Percentiles rank a stretch among this genome's conserved stretches.
phyloP scores from a whole-genome alignment of 2,113 vertebrate species.

The Alosa alosa region DNA sequence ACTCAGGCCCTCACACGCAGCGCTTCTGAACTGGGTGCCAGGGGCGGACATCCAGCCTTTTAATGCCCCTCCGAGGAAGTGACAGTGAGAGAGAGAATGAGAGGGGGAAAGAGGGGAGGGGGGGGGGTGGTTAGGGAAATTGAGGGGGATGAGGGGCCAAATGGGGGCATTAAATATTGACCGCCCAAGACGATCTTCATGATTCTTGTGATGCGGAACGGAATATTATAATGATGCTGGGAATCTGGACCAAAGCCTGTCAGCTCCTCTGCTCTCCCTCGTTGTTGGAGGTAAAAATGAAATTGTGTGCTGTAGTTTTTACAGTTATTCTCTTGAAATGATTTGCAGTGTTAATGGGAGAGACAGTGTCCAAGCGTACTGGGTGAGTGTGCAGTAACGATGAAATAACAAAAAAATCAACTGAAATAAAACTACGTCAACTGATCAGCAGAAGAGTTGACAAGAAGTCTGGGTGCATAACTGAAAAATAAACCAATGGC shows the following conservation, averaged over 20 bases:
- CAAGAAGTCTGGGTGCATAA: background rate
- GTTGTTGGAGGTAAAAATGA: background rate
- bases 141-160: constrained; percentile 8
- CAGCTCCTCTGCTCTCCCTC: background rate
- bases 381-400: background rate
- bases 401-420: background rate
- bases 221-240: constrained; percentile 7
- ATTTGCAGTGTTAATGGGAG: background rate
- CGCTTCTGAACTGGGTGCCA: constrained; percentile 71
- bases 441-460: background rate
- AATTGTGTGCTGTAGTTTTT: background rate
- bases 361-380: background rate
- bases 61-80: constrained; percentile 65
- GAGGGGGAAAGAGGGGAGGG: background rate
- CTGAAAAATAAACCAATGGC: background rate
- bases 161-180: background rate
- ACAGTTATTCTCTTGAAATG: background rate
- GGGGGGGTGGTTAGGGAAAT: background rate
- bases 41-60: constrained; percentile 71
- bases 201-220: constrained; percentile 13
- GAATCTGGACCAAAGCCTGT: background rate
- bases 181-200: background rate
- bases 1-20: constrained; percentile 68
- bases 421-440: background rate
- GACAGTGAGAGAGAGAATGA: constrained; percentile 52